Evolutionary conservation across 2,113 vertebrate genomes (phyloP).

Genomic region (Actinemys pallida): DNA sequence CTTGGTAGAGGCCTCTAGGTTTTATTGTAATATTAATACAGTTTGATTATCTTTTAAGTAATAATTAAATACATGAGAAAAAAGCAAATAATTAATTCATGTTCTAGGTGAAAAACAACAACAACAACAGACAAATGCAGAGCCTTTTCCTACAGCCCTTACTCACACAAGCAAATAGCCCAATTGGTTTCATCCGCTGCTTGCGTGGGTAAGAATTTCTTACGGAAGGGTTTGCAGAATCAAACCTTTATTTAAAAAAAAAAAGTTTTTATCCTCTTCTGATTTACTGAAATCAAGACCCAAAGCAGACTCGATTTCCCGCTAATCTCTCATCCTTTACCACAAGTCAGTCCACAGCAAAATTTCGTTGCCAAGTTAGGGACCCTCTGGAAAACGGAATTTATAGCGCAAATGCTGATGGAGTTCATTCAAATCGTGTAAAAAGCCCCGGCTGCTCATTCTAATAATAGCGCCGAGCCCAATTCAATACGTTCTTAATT

Average conservation of each 20-base stretch:
- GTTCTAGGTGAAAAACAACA: neutral
- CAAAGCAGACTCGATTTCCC: neutral
- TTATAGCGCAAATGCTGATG: neutral
- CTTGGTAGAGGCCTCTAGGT: neutral
- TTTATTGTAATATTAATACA: neutral
- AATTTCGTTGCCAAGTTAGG: neutral
- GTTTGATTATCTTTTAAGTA: neutral
- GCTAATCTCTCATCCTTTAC: neutral
- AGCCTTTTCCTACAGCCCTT: neutral
- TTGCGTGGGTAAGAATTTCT: neutral
- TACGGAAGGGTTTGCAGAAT: neutral
- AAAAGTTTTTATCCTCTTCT: neutral
- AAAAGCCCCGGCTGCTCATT: neutral
- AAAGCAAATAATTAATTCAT: accelerated
- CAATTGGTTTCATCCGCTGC: neutral
- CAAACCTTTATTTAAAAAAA: neutral
- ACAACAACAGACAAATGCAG: accelerated
- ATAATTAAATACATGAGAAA: neutral
- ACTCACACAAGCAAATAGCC: neutral
- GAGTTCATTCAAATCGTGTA: neutral
- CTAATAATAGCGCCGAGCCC: neutral
- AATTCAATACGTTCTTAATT: neutral
- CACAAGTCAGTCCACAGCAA: neutral
- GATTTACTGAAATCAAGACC: neutral
- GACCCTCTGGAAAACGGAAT: neutral